Conservation (phyloP, 2,113 vertebrate genomes). For the human region GRCh38 chr1:97375501-97376000, state of each 20-base stretch:
- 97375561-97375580: background rate
- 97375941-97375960: background rate
- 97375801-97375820: background rate
- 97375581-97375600: background rate
- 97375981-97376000: background rate
- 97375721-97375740: background rate
- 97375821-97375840: constrained; percentile 2
- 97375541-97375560: background rate
- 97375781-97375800: background rate
- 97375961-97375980: background rate
- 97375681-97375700: background rate
- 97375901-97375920: background rate
- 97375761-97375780: background rate
- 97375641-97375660: background rate
- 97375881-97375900: background rate
- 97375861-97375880: background rate
- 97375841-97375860: background rate
- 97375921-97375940: background rate
- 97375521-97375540: constrained; percentile 27
- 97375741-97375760: background rate
- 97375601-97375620: background rate
- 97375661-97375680: background rate
- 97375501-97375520: background rate
- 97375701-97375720: background rate
- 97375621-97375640: background rate